phyloP scores from a whole-genome alignment of 1,140 invertebrate genomes.

The Drosophila subobscura region DNA sequence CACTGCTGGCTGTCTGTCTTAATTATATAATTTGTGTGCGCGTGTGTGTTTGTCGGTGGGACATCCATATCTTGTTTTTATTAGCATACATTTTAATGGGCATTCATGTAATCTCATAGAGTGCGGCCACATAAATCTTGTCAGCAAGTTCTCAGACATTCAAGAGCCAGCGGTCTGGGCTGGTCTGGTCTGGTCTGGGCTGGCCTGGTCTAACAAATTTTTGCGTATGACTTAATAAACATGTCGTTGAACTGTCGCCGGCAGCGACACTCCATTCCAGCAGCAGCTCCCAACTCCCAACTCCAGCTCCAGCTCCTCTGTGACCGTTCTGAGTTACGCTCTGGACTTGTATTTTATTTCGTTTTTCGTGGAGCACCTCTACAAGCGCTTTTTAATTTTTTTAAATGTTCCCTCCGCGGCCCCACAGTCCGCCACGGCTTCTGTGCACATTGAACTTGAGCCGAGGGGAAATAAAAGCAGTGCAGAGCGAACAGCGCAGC shows the following conservation, averaged over 20 bases:
- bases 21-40: conserved; percentile 73
- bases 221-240: conserved; percentile 82
- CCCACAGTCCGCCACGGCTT: conserved; percentile 2
- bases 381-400: conserved; percentile 79
- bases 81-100: conserved; percentile 77
- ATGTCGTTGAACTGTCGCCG: conserved; percentile 81
- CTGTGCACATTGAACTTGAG: conserved; percentile 79
- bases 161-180: conserved; percentile 23
- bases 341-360: conserved; percentile 14
- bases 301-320: conserved; percentile 13
- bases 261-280: conserved; percentile 25
- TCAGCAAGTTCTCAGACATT: conserved; percentile 62
- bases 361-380: conserved; percentile 60
- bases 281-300: conserved; percentile 32
- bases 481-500: conserved; percentile 49
- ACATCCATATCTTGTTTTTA: conserved; percentile 59
- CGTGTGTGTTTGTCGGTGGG: conserved; percentile 24
- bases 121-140: conserved; percentile 64
- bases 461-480: conserved; percentile 63
- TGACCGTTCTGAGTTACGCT: conserved; percentile 27
- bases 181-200: neutral
- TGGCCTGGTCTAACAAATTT: conserved; percentile 61
- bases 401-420: conserved; percentile 42
- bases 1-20: conserved; percentile 14
- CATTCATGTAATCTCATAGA: conserved; percentile 79